phyloP scores from a whole-genome alignment of 2,888 invertebrate genomes.

The Cecidostiba fungosa region DNA sequence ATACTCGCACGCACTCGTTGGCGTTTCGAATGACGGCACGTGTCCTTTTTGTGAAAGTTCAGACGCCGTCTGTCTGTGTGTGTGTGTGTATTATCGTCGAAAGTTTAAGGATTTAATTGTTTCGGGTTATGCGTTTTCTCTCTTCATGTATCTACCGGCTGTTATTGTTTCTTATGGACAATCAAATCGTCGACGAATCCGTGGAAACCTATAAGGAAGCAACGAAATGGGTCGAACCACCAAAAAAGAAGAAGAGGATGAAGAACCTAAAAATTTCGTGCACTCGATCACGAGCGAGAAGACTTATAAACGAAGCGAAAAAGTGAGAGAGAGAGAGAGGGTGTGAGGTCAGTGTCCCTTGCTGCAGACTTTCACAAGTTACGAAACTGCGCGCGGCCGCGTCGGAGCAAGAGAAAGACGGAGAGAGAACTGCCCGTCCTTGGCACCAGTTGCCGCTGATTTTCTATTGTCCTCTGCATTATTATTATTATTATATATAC shows the following conservation, averaged over 20 bases:
- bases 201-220: too few relatives aligned
- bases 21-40: conserved; percentile 13
- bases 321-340: conserved; percentile 69
- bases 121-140: conserved; percentile 14
- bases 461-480: conserved; percentile 75
- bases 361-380: conserved; percentile 79
- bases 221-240: not conserved
- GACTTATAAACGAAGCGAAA: conserved; percentile 28
- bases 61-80: not conserved
- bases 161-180: not conserved
- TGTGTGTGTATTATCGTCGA: conserved; percentile 3
- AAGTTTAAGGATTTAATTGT: conserved; percentile 27
- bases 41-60: conserved; percentile 49
- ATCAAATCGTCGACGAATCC: not conserved
- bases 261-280: not conserved
- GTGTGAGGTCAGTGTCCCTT: conserved; percentile 79
- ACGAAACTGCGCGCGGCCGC: conserved; percentile 73
- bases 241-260: not conserved
- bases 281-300: conserved; percentile 25
- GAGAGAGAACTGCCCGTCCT: conserved; percentile 78
- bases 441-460: conserved; percentile 79
- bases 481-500: not conserved
- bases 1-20: not conserved
- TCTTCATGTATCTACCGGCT: not conserved
- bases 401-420: conserved; percentile 23